A percentile compares a stretch with the other conserved stretches of the same genome.
phyloP scores from a whole-genome alignment of 2,888 invertebrate genomes.

The Pammene fasciana region DNA sequence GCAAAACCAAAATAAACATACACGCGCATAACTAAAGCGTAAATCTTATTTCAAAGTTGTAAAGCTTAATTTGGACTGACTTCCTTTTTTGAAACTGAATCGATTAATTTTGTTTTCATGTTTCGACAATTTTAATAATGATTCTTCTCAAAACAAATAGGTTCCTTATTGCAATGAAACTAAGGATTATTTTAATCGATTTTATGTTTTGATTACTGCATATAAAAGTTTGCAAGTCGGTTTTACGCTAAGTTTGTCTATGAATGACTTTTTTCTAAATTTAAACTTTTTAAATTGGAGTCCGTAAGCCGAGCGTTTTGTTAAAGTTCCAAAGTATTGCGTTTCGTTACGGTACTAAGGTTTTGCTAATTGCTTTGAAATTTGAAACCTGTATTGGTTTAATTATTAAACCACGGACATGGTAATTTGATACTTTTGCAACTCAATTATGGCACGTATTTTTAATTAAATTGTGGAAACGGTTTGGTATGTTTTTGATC shows the following conservation, averaged over 20 bases:
- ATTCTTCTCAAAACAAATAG: neutral
- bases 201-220: neutral
- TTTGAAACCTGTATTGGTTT: constrained; percentile 36
- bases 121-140: constrained; percentile 17
- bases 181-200: neutral
- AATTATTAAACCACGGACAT: constrained; percentile 30
- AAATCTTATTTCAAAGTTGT: neutral
- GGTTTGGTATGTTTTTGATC: constrained; percentile 9
- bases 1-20: neutral
- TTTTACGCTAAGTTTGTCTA: constrained; percentile 35
- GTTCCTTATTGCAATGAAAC: neutral
- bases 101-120: neutral
- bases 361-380: constrained; percentile 39
- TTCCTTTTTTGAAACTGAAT: neutral
- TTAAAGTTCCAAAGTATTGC: constrained; percentile 31
- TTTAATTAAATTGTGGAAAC: constrained; percentile 16
- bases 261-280: constrained; percentile 35
- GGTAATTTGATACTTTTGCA: constrained; percentile 34
- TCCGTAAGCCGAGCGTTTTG: constrained; percentile 28
- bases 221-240: constrained; percentile 4
- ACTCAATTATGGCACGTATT: constrained; percentile 7
- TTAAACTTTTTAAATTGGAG: constrained; percentile 36
- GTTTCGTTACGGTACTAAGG: constrained; percentile 36
- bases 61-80: neutral
- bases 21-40: neutral